Percentiles rank a stretch among this genome's conserved stretches.
Evolutionary conservation across 1,140 invertebrate species (phyloP).

Genomic region (Platorchestia sp.): DNA sequence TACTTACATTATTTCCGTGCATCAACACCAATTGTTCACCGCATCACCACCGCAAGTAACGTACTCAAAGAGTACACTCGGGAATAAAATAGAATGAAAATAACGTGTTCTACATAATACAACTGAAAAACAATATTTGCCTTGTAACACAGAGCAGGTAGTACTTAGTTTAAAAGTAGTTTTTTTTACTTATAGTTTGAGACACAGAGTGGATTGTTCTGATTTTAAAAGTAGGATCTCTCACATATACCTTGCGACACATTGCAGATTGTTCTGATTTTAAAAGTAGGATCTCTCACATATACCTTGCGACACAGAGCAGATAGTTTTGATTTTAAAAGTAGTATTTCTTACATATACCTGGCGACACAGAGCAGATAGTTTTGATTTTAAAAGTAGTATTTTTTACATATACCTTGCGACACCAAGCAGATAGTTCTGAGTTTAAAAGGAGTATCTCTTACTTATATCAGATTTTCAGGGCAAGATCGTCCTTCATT

Average conservation of each 20-base stretch:
- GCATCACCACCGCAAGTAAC: no score
- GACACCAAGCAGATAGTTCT: slow-evolving; percentile 6
- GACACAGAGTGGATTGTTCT: slow-evolving; percentile 33
- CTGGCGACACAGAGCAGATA: no score
- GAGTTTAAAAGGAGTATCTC: slow-evolving; percentile 24
- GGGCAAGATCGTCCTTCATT: slow-evolving; percentile 41
- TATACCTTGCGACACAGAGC: no score
- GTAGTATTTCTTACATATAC: slow-evolving; percentile 15
- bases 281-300: slow-evolving; percentile 22
- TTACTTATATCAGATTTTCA: slow-evolving; percentile 14
- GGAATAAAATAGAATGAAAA: background rate
- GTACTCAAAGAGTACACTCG: background rate
- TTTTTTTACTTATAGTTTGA: slow-evolving; percentile 25
- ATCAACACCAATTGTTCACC: no score
- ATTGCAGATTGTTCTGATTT: background rate
- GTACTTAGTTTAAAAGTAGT: background rate
- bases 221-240: slow-evolving; percentile 7
- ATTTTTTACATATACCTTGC: background rate
- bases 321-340: slow-evolving; percentile 35
- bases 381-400: slow-evolving; percentile 15
- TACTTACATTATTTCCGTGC: background rate
- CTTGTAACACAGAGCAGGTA: background rate
- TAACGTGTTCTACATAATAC: background rate
- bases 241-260: slow-evolving; percentile 13
- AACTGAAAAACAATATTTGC: background rate